Conservation (phyloP, 2,888 invertebrate species). For the Trisateles emortualis region DNA sequence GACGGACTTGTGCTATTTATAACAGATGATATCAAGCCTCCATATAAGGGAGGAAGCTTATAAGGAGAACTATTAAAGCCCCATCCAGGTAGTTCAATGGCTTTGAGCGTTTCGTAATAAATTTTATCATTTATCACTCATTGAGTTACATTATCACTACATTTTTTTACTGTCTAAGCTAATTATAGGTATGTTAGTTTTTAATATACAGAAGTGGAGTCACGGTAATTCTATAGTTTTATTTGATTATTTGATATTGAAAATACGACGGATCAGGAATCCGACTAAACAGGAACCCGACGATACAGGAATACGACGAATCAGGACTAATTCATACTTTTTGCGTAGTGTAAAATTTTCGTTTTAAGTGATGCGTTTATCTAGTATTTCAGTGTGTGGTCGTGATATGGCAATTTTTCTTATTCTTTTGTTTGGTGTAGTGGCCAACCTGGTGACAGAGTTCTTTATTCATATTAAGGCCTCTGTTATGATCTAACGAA, state of each 20-base stretch:
- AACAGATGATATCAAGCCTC: constrained; percentile 56
- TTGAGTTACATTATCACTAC: too few relatives aligned
- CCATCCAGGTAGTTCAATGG: constrained; percentile 27
- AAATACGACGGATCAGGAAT: too few relatives aligned
- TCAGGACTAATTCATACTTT: not conserved
- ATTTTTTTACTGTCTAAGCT: constrained; percentile 12
- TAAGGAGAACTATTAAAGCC: constrained; percentile 30
- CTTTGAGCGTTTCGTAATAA: constrained; percentile 14
- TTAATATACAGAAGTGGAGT: too few relatives aligned
- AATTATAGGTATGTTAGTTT: not conserved
- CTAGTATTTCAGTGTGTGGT: not conserved
- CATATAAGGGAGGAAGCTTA: constrained; percentile 54
- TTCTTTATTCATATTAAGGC: too few relatives aligned
- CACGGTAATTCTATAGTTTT: too few relatives aligned
- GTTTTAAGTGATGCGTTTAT: not conserved
- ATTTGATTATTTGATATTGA: too few relatives aligned
- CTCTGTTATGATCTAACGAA: too few relatives aligned
- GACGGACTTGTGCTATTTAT: constrained; percentile 45
- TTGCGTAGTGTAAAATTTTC: not conserved
- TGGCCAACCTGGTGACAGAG: too few relatives aligned
- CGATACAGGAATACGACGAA: too few relatives aligned
- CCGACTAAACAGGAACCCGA: too few relatives aligned
- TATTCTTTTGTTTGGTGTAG: too few relatives aligned
- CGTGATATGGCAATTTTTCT: not conserved
- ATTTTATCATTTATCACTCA: constrained; percentile 20